Conservation (phyloP, 1,140 invertebrate species). For the Lasioglossum albipes region DNA sequence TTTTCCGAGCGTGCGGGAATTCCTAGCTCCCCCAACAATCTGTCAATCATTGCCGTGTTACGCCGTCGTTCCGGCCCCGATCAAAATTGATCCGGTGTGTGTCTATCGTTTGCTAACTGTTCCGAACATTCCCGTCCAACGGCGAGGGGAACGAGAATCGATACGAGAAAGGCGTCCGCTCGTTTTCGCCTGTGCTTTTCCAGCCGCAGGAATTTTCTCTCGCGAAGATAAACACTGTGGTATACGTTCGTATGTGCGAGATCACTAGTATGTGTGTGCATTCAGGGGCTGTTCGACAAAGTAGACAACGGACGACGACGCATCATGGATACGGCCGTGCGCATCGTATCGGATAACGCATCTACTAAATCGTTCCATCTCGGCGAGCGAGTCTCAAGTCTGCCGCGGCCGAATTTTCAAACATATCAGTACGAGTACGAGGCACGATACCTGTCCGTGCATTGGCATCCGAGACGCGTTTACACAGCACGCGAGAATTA, state of each 20-base stretch:
- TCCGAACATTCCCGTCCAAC: not conserved
- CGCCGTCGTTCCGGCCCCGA: not conserved
- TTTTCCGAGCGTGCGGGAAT: not conserved
- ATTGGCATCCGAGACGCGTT: slow-evolving; percentile 27
- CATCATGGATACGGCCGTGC: not conserved
- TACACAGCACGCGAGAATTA: slow-evolving; percentile 6
- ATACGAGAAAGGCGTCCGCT: slow-evolving; percentile 1
- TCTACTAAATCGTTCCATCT: slow-evolving; percentile 8
- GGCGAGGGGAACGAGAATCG: not conserved
- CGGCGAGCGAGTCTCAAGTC: slow-evolving; percentile 38
- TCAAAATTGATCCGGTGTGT: not conserved
- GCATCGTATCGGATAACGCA: slow-evolving; percentile 10
- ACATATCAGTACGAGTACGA: slow-evolving; percentile 72
- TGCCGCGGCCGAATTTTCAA: slow-evolving; percentile 71
- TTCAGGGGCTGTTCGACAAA: slow-evolving; percentile 16
- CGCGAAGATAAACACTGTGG: slow-evolving; percentile 12
- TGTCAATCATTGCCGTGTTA: not conserved
- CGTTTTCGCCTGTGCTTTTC: not conserved
- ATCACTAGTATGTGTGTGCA: no score
- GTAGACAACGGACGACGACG: not conserved
- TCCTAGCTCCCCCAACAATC: not conserved
- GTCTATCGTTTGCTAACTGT: not conserved
- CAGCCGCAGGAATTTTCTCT: not conserved
- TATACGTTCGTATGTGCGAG: no score
- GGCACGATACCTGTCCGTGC: slow-evolving; percentile 33